Evolutionary conservation across 2,113 vertebrate genomes (phyloP).

Genomic region (Actenoides hombroni): DNA sequence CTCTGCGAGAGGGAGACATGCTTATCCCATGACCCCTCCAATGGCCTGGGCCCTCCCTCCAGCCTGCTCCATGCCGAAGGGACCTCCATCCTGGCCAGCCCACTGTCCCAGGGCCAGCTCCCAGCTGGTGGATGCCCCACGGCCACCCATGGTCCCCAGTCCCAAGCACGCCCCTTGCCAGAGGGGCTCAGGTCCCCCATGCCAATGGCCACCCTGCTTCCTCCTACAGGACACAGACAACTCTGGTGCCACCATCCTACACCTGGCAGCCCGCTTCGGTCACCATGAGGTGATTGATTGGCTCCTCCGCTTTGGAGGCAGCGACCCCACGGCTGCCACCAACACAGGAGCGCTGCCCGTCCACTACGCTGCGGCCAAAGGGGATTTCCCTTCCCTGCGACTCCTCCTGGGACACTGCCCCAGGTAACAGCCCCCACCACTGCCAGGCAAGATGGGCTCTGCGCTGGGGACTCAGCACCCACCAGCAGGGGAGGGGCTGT

Average conservation of each 20-base stretch:
- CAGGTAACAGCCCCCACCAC: constrained; percentile 78
- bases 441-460: neutral
- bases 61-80: rapidly evolving
- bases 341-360: constrained; percentile 89
- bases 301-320: constrained; percentile 86
- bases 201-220: neutral
- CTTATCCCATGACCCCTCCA: neutral
- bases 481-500: neutral
- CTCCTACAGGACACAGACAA: constrained; percentile 86
- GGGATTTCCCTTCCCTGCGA: constrained; percentile 89
- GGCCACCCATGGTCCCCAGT: neutral
- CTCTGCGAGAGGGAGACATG: neutral
- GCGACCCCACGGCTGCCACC: constrained; percentile 83
- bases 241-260: constrained; percentile 92
- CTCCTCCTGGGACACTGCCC: constrained; percentile 87
- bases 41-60: neutral
- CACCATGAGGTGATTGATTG: constrained; percentile 91
- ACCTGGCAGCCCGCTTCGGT: constrained; percentile 95
- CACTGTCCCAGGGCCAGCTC: neutral
- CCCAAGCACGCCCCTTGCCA: neutral
- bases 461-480: neutral
- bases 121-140: neutral
- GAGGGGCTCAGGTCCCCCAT: neutral
- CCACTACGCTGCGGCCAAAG: constrained; percentile 97
- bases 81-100: neutral